Conservation (phyloP, 2,888 invertebrate genomes). For the Drosophila vallismaia region DNA sequence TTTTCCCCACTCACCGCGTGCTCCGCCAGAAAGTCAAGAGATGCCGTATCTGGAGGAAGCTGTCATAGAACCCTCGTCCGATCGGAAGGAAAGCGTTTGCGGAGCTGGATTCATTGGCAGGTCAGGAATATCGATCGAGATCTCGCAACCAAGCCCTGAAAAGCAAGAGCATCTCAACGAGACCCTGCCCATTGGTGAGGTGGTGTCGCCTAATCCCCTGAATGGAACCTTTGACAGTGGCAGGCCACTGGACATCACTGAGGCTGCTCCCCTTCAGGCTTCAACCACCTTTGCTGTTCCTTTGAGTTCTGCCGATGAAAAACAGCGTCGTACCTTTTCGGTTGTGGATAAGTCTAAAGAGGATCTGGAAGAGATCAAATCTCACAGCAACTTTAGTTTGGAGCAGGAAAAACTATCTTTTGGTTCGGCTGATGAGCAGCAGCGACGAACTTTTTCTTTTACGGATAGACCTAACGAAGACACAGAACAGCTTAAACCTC, state of each 20-base stretch:
- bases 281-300: slow-evolving; percentile 35
- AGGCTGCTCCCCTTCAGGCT: neutral
- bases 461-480: neutral
- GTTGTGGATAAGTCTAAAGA: too few relatives aligned
- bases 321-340: neutral
- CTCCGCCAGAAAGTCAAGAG: slow-evolving; percentile 47
- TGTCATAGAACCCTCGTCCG: slow-evolving; percentile 40
- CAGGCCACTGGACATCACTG: neutral
- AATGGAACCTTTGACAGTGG: slow-evolving; percentile 49
- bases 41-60: slow-evolving; percentile 71
- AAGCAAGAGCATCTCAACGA: slow-evolving; percentile 31
- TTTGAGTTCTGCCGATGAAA: neutral
- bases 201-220: slow-evolving; percentile 22
- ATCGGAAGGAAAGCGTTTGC: slow-evolving; percentile 26
- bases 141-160: slow-evolving; percentile 55
- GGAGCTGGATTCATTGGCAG: slow-evolving; percentile 42
- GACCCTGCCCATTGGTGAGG: slow-evolving; percentile 26
- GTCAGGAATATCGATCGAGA: slow-evolving; percentile 36
- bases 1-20: slow-evolving; percentile 74
- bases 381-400: too few relatives aligned
- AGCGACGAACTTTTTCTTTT: slow-evolving; percentile 44
- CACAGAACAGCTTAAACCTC: neutral
- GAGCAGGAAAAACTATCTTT: too few relatives aligned
- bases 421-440: neutral
- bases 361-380: too few relatives aligned